Conservation (phyloP, 2,113 vertebrate species). For the Elaphurus davidianus region DNA sequence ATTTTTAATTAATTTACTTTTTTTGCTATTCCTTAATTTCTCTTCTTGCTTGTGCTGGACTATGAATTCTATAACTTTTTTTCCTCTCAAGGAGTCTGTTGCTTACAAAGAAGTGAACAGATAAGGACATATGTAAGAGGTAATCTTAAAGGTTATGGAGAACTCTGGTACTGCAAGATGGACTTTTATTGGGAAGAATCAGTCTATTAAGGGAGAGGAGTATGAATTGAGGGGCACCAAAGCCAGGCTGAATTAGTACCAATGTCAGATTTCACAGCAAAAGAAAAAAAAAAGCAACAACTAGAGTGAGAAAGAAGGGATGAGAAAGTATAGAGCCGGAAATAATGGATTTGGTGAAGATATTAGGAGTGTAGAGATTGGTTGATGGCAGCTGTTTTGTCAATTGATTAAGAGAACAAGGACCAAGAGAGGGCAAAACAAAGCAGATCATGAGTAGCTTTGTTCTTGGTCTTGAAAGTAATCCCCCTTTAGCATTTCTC, state of each 20-base stretch:
- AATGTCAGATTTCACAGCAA: not conserved
- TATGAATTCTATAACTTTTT: not conserved
- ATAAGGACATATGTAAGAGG: not conserved
- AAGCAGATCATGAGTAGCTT: not conserved
- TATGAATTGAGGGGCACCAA: not conserved
- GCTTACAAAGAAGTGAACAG: not conserved
- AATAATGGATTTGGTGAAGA: not conserved
- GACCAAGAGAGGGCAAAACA: not conserved
- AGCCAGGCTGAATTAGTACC: not conserved
- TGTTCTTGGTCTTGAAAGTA: not conserved
- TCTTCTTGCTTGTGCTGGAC: not conserved
- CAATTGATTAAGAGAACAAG: not conserved
- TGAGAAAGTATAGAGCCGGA: not conserved
- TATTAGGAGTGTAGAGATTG: not conserved
- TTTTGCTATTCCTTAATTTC: not conserved
- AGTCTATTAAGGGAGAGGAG: fast-evolving
- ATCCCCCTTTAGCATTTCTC: not conserved
- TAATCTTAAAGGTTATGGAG: not conserved
- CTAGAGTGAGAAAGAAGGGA: not conserved
- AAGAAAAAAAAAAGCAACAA: not conserved
- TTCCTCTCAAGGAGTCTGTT: not conserved
- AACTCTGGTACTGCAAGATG: not conserved
- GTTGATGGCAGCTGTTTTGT: not conserved
- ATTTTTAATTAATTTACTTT: not conserved
- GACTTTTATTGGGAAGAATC: not conserved